Base-by-base conservation (phyloP, 2,113 vertebrate species). In the Pantherophis guttatus region DNA sequence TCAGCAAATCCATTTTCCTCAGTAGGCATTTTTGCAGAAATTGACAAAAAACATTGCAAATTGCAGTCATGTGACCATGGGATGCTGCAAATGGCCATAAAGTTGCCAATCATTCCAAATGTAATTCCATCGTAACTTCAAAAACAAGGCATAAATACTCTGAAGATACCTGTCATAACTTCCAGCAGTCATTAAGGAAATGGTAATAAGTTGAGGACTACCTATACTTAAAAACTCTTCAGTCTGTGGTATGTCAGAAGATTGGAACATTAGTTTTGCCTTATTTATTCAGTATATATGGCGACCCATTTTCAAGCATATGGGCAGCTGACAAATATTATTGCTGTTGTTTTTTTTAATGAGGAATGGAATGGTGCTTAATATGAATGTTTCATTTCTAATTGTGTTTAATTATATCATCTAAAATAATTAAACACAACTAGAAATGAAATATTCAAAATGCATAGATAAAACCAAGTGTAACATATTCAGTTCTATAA, bases 241-340 rank as follows among this genome's bases (percentile, higher is more conserved):
- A 62, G 26, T 92, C 93, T 65, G 92, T 59, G 15, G 26, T 96
- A 94, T 90, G 13, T 54, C 57, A 44, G 54, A 92, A 92, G 48
- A 93, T 75, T 70, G 86, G 87, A 93, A 52, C 0, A 0, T 55
- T 81, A 21, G 15, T 39, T 75, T 75, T 75, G 70, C n/a, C 5
- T 75, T 19, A 75, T 75, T 75, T 8, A 75, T 75, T 81, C 17
- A 39, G 17, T 87, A 23, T 91, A 52, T 87, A 29, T 90, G 87
- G 9, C 88, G 9, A 39, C 17, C 33, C 33, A 81, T 21, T 39
- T 39, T 81, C 70, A 75, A 75, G 26, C 62, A 65, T 65, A 65
- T 2, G 11, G 10, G 26, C 55, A 52, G 19, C 17, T 94, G 21
- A 0, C 88, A 53, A 86, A 91, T 93, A 62, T 94, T 75, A 19